Evolutionary conservation across 2,888 invertebrate species (phyloP), one percentile per base, ranked within the genome.

Genomic region (Drosophila subsilvestris): DNA sequence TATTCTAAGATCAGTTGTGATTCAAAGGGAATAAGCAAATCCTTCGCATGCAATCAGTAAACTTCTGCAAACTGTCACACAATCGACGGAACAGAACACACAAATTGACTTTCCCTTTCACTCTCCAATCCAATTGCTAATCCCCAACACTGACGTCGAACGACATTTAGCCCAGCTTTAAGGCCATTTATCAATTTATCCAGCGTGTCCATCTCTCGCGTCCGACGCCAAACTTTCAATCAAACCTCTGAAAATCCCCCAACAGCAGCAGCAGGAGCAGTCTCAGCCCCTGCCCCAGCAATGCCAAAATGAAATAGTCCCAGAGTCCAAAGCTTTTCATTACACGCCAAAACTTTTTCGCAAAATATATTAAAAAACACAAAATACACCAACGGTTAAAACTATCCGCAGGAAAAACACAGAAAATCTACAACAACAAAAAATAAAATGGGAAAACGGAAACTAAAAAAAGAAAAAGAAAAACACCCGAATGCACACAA

Each of bases 271-370:
- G 4, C 4, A 32, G 12, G 10, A 10, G 12, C 32, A 5, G 1
- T 12, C 1, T 4, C 12, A 3, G 29, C 22, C 22, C 22, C 22
- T 3, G 29, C 48, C 9, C 25, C 43, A 14, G 53, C 47, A 65
- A 42, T 47, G 63, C 58, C 72, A 29, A 45, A 74, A 48, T 63
- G 63, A 49, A 68, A 75, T 55, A 42, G 51, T 75, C 54, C 42
- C 0, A 25, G 17, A 20, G 9, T 37, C 37, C 37, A 60, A 63
- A 66, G 62, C 75, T 75, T 76, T 71, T 50, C 49, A 66, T 74
- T 62, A 59, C 61, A 74, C 43, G 63, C 22, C 53, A 63, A 80
- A 80, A 79, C 58, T 75, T 78, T 65, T 57, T 57, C 32, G n/a
- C 56, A 37, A 63, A 66, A 66, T 69, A 66, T 63, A 63, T 49